Evolutionary conservation across 2,797 vertebrate species (phyloP).

Genomic region (Helicolenus hilgendorfi): DNA sequence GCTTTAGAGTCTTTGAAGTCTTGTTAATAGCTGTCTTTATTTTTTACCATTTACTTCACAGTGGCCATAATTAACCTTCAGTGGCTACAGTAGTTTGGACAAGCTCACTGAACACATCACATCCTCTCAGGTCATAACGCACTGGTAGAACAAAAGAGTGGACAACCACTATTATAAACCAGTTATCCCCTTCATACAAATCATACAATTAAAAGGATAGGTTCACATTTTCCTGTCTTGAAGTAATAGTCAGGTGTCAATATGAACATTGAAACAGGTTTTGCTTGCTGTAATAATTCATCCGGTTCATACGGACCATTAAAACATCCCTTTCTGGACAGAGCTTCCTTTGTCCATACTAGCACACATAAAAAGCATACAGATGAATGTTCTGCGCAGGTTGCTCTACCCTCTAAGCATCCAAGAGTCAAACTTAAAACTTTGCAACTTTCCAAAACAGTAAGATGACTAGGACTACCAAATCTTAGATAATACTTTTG

Average conservation of each 20-base stretch:
- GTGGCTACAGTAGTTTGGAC: neutral
- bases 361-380: no score
- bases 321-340: neutral
- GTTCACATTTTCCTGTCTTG: neutral
- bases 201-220: neutral
- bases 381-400: no score
- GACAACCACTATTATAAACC: neutral
- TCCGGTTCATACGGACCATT: neutral
- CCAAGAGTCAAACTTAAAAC: no score
- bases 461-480: neutral
- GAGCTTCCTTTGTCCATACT: neutral
- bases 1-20: neutral
- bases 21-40: neutral
- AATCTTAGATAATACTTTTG: neutral
- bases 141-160: neutral
- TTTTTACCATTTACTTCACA: neutral
- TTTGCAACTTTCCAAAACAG: neutral
- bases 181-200: neutral
- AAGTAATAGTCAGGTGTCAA: neutral
- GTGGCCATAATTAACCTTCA: neutral
- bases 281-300: neutral
- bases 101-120: neutral
- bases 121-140: neutral
- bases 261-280: neutral
- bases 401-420: no score